Evolutionary conservation across 2,113 vertebrate genomes (phyloP), one percentile per base, ranked within the genome.

Genomic region (Nycticorax nycticorax): DNA sequence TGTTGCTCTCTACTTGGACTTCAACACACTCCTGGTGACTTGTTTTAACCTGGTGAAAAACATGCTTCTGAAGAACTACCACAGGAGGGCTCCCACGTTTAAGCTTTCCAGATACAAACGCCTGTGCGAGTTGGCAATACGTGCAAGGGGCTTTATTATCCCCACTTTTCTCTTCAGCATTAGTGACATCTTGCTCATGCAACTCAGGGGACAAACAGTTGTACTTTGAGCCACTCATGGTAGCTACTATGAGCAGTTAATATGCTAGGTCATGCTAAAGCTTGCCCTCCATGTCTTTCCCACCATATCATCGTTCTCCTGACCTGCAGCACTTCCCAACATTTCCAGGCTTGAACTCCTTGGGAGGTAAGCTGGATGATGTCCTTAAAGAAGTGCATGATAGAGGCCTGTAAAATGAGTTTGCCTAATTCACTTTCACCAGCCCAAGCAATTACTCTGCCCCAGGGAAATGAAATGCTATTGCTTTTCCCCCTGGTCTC

Each of bases 81-180:
- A 98, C 97, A 94, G 95, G 98, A 97, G 98, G 97, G 97, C 97
- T 95, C 97, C 89, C 96, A 76, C 20, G 81, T 8, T 74, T 89
- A 95, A 97, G 83, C 41, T 95, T 97, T 97, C 59, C 30, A 62
- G 50, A 80, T 26, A 19, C 0, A 2, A 53, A 73, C 0, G 32
- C 9, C 20, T 30, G 26, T 8, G 33, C 3, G 0, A 4, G 0
- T 3, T 33, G 43, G 21, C 37, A n/a, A 14, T 10, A 12, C 0
- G 0, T 24, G 55, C 4, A 8, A 78, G 37, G 60, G 71, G 45
- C 87, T 96, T 94, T 84, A 86, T 96, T 92, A 76, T 48, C 45
- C 30, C 27, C 3, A 1, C 69, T 89, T 50, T 78, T 72, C 27
- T 28, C 56, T 91, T 84, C 52, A 35, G 43, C n/a, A 27, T 50